A percentile compares a stretch with the other conserved stretches of the same genome.
These are phyloP conservation scores for Pangasius larnaudii DNA, from an alignment of 2,797 vertebrate genomes.

Conservation along the genomic window DNA sequence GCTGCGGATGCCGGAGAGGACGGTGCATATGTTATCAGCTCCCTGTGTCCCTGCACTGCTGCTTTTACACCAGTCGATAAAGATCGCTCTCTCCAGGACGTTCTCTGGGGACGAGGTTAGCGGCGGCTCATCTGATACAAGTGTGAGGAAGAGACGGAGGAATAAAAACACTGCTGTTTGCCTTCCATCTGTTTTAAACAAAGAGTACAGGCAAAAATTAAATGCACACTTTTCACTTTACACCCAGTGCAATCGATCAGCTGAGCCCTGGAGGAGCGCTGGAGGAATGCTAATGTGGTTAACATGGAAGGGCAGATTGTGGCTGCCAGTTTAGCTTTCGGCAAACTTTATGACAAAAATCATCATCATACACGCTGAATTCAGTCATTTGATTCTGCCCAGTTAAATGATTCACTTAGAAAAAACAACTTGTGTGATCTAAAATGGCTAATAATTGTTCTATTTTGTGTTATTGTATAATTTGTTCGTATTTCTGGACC, in stretches of 20 bases:
- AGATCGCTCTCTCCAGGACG: slow-evolving; percentile 72
- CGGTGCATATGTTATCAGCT: slow-evolving; percentile 66
- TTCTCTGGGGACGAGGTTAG: slow-evolving; percentile 70
- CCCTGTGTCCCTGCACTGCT: slow-evolving; percentile 48
- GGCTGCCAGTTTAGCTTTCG: not conserved
- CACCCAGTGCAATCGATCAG: not conserved
- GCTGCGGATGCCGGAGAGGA: slow-evolving; percentile 62
- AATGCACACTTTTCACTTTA: slow-evolving; percentile 24
- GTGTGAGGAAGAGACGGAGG: not conserved
- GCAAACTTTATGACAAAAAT: not conserved
- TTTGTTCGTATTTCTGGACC: not conserved
- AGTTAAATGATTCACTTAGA: not conserved
- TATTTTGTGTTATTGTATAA: not conserved
- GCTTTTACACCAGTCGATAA: slow-evolving; percentile 69
- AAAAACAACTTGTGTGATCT: not conserved
- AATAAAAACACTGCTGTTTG: slow-evolving; percentile 23
- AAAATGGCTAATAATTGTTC: not conserved
- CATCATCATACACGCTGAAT: not conserved
- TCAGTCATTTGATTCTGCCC: not conserved
- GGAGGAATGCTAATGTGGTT: not conserved
- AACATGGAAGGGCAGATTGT: not conserved
- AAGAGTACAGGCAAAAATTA: slow-evolving; percentile 19
- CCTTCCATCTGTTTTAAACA: slow-evolving; percentile 19
- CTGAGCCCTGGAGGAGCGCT: not conserved
- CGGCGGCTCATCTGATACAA: slow-evolving; percentile 67